A percentile compares a stretch with the other conserved stretches of the same genome.
Evolutionary conservation across 2,113 vertebrate genomes (phyloP).

Genomic region (Myotis brandtii): DNA sequence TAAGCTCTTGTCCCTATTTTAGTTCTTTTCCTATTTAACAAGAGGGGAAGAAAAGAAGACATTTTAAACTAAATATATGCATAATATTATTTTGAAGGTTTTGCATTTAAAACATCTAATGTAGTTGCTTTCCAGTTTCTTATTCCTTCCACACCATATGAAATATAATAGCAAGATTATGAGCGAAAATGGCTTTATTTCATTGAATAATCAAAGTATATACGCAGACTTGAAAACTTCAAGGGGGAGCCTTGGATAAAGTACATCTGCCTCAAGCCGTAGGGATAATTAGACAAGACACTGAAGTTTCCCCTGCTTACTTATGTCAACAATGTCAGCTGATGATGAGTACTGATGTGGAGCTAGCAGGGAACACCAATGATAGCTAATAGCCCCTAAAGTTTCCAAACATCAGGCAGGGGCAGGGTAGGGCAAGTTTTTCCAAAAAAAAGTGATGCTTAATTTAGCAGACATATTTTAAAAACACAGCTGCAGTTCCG

Average conservation of each 20-base stretch:
- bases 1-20: not conserved
- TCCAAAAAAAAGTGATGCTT: not conserved
- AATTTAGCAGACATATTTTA: not conserved
- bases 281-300: not conserved
- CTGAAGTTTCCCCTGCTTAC: not conserved
- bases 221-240: not conserved
- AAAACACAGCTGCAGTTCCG: not conserved
- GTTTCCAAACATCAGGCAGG: not conserved
- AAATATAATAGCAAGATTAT: not conserved
- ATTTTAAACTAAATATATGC: conserved; percentile 23
- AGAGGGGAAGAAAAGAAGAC: too few relatives aligned
- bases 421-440: not conserved
- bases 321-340: not conserved
- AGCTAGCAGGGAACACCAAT: not conserved
- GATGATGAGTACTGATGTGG: not conserved
- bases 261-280: not conserved
- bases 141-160: not conserved
- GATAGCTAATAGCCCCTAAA: not conserved
- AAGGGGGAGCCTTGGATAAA: not conserved
- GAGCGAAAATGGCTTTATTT: not conserved
- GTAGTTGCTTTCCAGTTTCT: conserved; percentile 12
- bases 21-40: not conserved
- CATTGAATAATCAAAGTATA: not conserved
- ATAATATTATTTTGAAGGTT: not conserved
- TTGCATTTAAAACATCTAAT: not conserved